Conservation (phyloP, 2,113 vertebrate species). For the Podarcis raffonei region DNA sequence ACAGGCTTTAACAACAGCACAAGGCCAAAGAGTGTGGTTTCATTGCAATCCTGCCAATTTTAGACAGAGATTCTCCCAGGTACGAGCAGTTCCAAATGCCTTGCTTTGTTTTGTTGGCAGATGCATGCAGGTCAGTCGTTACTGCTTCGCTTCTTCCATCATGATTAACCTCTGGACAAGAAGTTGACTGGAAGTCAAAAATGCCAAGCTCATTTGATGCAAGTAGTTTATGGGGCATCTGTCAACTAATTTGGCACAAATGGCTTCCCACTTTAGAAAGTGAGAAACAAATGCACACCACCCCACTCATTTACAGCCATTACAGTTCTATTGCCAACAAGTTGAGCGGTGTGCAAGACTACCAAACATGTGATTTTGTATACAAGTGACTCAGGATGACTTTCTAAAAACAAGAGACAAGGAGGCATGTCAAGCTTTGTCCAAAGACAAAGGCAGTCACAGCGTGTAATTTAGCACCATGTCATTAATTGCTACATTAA, state of each 20-base stretch:
- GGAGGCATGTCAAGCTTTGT: background rate
- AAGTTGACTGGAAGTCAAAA: background rate
- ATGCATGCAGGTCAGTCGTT: background rate
- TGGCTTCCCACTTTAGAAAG: background rate
- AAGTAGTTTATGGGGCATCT: background rate
- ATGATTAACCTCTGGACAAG: background rate
- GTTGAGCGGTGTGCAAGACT: background rate
- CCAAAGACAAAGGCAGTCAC: background rate
- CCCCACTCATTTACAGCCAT: background rate
- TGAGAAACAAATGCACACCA: background rate
- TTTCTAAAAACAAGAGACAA: background rate
- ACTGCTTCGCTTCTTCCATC: background rate
- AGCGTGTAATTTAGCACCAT: background rate
- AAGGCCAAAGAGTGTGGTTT: background rate
- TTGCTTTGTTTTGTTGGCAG: background rate
- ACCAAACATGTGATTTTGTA: background rate
- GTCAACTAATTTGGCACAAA: slow-evolving; percentile 5
- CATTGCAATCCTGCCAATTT: background rate
- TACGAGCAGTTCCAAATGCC: background rate
- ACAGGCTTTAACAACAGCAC: background rate
- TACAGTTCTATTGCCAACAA: background rate
- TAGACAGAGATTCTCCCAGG: background rate
- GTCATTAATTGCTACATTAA: background rate
- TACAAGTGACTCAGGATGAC: background rate
- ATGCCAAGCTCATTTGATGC: background rate